Base-by-base conservation (phyloP, 2,113 vertebrate species). In the Hydrolagus affinis region DNA sequence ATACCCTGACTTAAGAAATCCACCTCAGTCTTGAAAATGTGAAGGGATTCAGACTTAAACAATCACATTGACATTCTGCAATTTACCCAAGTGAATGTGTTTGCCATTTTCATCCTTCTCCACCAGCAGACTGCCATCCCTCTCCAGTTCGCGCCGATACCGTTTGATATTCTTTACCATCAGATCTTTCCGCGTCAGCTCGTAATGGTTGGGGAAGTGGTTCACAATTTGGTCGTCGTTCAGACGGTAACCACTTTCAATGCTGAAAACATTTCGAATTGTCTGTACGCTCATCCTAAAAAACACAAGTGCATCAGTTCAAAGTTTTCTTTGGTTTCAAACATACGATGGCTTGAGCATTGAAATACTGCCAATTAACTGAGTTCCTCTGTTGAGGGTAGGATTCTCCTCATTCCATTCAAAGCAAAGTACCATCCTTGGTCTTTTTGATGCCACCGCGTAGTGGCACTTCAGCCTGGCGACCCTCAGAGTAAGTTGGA, bases 81-180 rank as follows among this genome's bases (percentile, higher is more conserved):
- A 75, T 68, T 70, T 78, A 86, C 86, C 86, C 60, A 86, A 19
- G 73, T 86, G 86, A 60, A 86, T 28, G 57, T 86, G 78, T 75
- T 69, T 73, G 25, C 86, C 86, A 69, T 66, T 78, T 57, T 86
- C 72, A 70, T 86, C 86, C 25, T 76, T 73, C 86, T 86, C 86
- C 32, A 76, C 86, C 59, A 86, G 59, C 32, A 66, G 72, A n/a
- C 75, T 86, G 73, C 71, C 86, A 11, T 86, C 86, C 23, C 75
- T 62, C 15, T 86, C 86, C 23, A 86, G 76, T 59, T 86, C 86
- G 14, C 86, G 86, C 15, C 86, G 86, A 70, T 86, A 86, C 59
- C 86, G 86, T n/a, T 86, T 86, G 71, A 86, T 86, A 69, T 86
- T 86, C 75, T 86, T 86, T 44, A 86, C 86, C 86, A 86, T 86